Evolutionary conservation across 2,113 vertebrate species (phyloP).

Genomic region (Chunga burmeisteri): DNA sequence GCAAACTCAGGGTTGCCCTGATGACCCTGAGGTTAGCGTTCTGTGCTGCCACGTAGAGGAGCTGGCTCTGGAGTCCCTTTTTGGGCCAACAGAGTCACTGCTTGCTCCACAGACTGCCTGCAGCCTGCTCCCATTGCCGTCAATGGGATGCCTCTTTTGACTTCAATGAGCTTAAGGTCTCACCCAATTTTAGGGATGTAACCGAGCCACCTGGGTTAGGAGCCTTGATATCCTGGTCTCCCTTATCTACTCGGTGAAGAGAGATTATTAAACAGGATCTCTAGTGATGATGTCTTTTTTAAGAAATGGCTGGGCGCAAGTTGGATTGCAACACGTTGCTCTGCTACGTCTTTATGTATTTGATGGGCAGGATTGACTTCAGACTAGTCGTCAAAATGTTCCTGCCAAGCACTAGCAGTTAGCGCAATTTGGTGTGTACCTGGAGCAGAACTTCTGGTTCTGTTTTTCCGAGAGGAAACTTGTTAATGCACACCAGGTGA

Average conservation of each 20-base stretch:
- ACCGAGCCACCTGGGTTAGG: background rate
- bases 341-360: background rate
- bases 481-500: background rate
- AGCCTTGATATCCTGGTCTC: background rate
- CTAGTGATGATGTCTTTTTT: background rate
- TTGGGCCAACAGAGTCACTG: background rate
- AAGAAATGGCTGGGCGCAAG: background rate
- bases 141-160: background rate
- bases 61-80: background rate
- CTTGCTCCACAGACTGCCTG: background rate
- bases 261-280: background rate
- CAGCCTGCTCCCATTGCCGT: background rate
- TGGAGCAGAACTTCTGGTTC: background rate
- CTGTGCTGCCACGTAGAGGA: background rate
- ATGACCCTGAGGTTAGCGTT: conserved; percentile 2
- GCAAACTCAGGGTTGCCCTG: background rate
- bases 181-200: background rate
- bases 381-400: background rate
- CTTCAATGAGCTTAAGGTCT: background rate
- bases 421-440: background rate
- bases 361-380: background rate
- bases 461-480: background rate
- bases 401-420: background rate
- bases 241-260: background rate
- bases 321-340: background rate